Evolutionary conservation across 2,888 invertebrate genomes (phyloP).

Genomic region (Sclerodermus sp.): DNA sequence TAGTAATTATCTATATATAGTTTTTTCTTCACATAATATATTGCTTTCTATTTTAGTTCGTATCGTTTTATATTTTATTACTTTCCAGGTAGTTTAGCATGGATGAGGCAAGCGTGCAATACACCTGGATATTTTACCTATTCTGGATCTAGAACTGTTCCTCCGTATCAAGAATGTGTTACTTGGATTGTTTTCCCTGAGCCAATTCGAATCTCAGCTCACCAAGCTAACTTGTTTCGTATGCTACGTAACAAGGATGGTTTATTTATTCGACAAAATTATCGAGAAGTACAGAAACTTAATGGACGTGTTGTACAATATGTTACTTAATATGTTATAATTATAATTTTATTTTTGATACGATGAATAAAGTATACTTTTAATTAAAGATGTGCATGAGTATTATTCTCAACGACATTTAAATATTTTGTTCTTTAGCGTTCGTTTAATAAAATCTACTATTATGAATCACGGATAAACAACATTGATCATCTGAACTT

Average conservation of each 20-base stretch:
- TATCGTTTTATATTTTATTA: not conserved
- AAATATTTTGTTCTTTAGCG: too few relatives aligned
- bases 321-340: not conserved
- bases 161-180: conserved; percentile 39
- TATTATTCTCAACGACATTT: too few relatives aligned
- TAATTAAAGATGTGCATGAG: too few relatives aligned
- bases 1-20: too few relatives aligned
- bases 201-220: conserved; percentile 35
- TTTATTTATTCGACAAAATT: conserved; percentile 17
- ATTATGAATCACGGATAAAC: too few relatives aligned
- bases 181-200: conserved; percentile 42
- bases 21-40: too few relatives aligned
- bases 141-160: conserved; percentile 35
- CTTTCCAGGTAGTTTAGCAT: conserved; percentile 25
- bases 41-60: too few relatives aligned
- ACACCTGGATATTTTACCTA: conserved; percentile 39
- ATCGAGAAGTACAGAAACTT: conserved; percentile 23
- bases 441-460: too few relatives aligned
- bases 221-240: conserved; percentile 29
- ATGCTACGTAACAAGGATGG: conserved; percentile 16
- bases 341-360: too few relatives aligned
- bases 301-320: conserved; percentile 22
- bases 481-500: too few relatives aligned
- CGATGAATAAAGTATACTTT: too few relatives aligned
- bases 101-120: conserved; percentile 32